Percentiles rank a stretch among this genome's conserved stretches.
phyloP scores from a whole-genome alignment of 2,797 vertebrate species.

The Bucorvus abyssinicus region DNA sequence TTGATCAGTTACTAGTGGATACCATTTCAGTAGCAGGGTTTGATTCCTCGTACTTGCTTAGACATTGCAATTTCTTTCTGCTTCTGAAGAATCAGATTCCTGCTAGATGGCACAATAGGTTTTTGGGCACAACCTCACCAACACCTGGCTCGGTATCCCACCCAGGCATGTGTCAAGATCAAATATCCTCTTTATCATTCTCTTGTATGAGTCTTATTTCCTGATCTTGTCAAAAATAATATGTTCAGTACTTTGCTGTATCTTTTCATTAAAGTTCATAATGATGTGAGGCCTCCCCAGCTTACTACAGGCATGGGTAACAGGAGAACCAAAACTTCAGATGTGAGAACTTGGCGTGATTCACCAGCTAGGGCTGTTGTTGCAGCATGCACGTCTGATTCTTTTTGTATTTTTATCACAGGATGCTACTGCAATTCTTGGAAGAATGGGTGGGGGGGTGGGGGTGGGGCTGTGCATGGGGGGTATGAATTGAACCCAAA shows the following conservation, averaged over 20 bases:
- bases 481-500: conserved; percentile 5
- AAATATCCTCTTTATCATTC: background rate
- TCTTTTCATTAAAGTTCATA: background rate
- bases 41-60: background rate
- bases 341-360: background rate
- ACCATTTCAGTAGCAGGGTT: background rate
- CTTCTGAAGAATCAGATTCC: background rate
- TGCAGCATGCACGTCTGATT: rapidly evolving
- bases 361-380: background rate
- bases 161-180: background rate
- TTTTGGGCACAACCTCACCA: background rate
- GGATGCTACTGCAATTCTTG: background rate
- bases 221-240: background rate
- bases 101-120: background rate
- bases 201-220: background rate
- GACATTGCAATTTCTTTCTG: background rate
- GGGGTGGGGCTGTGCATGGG: too few relatives aligned
- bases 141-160: background rate
- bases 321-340: background rate
- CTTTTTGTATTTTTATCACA: background rate
- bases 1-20: background rate
- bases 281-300: background rate
- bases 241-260: background rate
- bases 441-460: background rate
- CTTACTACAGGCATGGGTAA: background rate